Evolutionary conservation across 1,140 invertebrate species (phyloP), one percentile per base, ranked within the genome.

Genomic region (Cotesia vestalis): DNA sequence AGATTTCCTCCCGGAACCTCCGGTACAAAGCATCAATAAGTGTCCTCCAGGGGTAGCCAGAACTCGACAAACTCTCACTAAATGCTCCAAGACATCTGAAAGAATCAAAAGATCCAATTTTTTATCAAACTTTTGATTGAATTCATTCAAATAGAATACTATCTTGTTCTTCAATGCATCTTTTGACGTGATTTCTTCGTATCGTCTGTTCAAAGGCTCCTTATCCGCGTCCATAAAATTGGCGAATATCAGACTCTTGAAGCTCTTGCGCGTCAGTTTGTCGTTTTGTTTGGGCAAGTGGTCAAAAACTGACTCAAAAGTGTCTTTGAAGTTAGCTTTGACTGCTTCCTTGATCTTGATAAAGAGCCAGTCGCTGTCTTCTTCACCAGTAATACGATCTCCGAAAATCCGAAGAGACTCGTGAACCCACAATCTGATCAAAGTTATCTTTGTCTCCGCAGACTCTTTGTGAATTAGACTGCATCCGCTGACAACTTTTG

Each of bases 321-420:
- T 75, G 76, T 92, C 92, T 77, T 92, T 92, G 38, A 87, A 87
- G 61, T 88, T 81, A 4, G 80, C 80, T 75, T 86, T 87, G 0
- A 90, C 85, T 9, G 85, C 78, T 35, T 84, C 80, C 73, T 84
- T 84, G 0, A 91, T 80, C 66, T 82, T 79, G 2, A 79, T 72
- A 75, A 89, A 92, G 0, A 94, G 77, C 89, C 90, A 91, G 6
- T 87, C 78, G 35, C 88, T 81, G 69, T 93, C 92, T 3, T 76
- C 68, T 5, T 86, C 79, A 64, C 92, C 89, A 2, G 87, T 85
- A 1, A 94, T 87, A 71, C 91, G 88, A 80, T 94, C 92, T 73
- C 90, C 90, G 79, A 92, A 92, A 1, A 93, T 91, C 52, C 92
- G 85, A 79, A 90, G 89, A 0, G 89, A 85, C 87, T 94, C 92